These are phyloP conservation scores for Paramormyrops kingsleyae DNA, from an alignment of 2,113 vertebrate species.

Conservation along the genomic window DNA sequence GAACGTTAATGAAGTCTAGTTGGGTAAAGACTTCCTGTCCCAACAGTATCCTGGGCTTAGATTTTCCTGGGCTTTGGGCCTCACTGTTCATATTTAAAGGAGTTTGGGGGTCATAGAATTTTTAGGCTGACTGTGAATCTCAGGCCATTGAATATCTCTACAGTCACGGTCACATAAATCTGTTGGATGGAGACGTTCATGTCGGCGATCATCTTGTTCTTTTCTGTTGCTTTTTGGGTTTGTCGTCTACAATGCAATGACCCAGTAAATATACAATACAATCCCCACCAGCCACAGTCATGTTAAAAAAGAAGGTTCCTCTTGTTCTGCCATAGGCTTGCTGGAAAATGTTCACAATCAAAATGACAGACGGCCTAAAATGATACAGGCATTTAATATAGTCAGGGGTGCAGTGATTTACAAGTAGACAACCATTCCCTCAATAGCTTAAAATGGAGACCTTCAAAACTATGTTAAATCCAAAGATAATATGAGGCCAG, in stretches of 20 bases:
- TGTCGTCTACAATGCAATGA: background rate
- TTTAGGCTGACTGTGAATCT: background rate
- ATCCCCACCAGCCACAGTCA: background rate
- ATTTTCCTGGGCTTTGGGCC: background rate
- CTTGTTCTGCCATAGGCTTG: background rate
- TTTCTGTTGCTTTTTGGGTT: background rate
- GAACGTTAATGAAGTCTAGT: background rate
- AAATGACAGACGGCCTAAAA: background rate
- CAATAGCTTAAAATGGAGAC: background rate
- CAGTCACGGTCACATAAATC: background rate
- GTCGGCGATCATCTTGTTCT: background rate
- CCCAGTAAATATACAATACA: background rate
- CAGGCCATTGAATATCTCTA: background rate
- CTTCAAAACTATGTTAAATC: background rate
- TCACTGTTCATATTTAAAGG: background rate
- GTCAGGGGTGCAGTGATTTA: background rate
- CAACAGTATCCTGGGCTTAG: background rate
- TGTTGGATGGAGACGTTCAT: too few species aligned
- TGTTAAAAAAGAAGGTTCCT: background rate
- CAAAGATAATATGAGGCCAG: background rate
- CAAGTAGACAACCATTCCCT: background rate
- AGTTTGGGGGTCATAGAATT: background rate
- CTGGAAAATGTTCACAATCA: background rate
- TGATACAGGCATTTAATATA: background rate
- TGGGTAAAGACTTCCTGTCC: background rate